Base-by-base conservation (phyloP, 1,140 invertebrate genomes). In the Hyles euphorbiae region DNA sequence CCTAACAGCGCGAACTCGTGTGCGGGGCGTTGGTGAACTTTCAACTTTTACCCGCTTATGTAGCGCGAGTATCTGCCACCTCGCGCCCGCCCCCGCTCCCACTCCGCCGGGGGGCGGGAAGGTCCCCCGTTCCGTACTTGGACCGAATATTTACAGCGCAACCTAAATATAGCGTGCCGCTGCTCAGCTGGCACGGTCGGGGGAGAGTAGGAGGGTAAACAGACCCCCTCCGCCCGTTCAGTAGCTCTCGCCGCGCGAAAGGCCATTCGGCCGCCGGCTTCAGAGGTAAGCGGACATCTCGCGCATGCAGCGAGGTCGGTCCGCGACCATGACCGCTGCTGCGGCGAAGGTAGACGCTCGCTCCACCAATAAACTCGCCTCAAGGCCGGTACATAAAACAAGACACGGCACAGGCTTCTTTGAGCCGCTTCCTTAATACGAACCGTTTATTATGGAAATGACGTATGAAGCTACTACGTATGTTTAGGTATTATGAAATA, bases 131-230 rank as follows among this genome's bases (percentile, higher is more conserved):
- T 83, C 81, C 83, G 81, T 84, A 86, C 81, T 86, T 81, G 83
- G 79, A 83, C 72, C 79, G 83, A 82, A 82, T 86, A 86, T 88
- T 88, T 88, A 88, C 83, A 86, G 83, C 82, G 76, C 84, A 86
- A 84, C 83, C 84, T 87, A 86, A 84, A 87, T 87, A 87, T 87
- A 87, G 84, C 81, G 78, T 85, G 76, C 77, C 80, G 75, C 74
- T 78, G 83, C 83, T 86, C 85, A 88, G 83, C 85, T 88, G 85
- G 85, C 73, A 81, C 81, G 75, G 61, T 61, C 34, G 79, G 68
- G 68, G 66, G 69, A 56, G 63, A 76, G 70, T 67, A 63, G 78
- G 75, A 71, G 79, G 79, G 78, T 78, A 85, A 84, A 85, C 78
- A 84, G 69, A 63, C 74, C 77, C 74, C 76, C 60, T 51, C 47